Percentiles rank a stretch among this genome's conserved stretches.
These are phyloP conservation scores for Drosophila tristis DNA, from an alignment of 1,140 invertebrate genomes.

Conservation along the genomic window DNA sequence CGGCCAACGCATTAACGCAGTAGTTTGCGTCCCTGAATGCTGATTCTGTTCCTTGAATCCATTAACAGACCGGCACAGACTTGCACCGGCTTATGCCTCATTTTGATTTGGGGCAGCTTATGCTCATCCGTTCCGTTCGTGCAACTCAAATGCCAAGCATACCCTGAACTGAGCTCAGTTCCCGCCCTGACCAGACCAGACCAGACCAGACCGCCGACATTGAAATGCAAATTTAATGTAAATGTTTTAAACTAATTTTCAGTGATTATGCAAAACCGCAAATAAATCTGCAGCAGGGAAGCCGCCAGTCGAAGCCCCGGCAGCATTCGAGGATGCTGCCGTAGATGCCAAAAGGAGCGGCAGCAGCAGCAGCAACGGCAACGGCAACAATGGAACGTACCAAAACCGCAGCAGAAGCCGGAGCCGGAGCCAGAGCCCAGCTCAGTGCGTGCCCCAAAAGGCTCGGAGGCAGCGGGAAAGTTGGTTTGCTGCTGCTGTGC, in stretches of 20 bases:
- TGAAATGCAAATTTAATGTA: constrained; percentile 78
- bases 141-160: too few species aligned
- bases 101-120: too few species aligned
- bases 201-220: constrained; percentile 49
- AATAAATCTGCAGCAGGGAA: constrained; percentile 79
- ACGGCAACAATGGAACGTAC: constrained; percentile 35
- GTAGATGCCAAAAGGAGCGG: constrained; percentile 18
- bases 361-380: background rate
- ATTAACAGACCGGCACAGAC: too few species aligned
- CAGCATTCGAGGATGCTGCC: constrained; percentile 5
- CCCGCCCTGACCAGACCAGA: background rate
- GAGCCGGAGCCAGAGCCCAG: constrained; percentile 16
- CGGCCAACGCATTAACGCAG: too few species aligned
- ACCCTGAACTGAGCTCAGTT: too few species aligned
- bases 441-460: constrained; percentile 55
- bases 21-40: too few species aligned
- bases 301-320: constrained; percentile 40
- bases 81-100: too few species aligned
- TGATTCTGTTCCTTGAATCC: too few species aligned
- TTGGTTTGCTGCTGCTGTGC: constrained; percentile 27
- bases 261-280: constrained; percentile 81
- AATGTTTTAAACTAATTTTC: constrained; percentile 81
- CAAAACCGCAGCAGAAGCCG: constrained; percentile 41
- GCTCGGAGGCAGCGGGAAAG: constrained; percentile 16
- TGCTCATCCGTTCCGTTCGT: too few species aligned